Evolutionary conservation across 2,113 vertebrate genomes (phyloP), one percentile per base, ranked within the genome.

Genomic region (Nesoenas mayeri): DNA sequence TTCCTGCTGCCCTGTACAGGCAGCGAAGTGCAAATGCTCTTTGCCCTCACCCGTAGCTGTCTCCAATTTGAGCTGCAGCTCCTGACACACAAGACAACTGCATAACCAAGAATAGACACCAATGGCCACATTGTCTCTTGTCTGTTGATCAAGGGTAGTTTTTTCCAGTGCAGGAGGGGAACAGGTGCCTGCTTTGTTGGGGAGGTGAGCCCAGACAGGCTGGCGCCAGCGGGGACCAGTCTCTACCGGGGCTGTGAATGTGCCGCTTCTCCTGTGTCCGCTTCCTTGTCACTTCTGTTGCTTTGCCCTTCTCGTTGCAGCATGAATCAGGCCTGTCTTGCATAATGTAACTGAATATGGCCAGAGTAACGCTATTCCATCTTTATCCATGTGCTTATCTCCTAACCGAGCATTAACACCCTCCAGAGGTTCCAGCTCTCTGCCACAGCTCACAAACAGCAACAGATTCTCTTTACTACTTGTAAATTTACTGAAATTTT

Each of bases 381-480:
- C 81, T 96, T 79, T 88, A 79, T 89, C 90, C 38, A 3, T 5
- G 50, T 65, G 80, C 88, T 95, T 75, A 53, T 88, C 88, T 86
- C 61, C 84, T 44, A 36, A 56, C 29, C 69, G 8, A 85, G 70
- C 82, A 62, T 5, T 77, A 29, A 22, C 15, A 11, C 61, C 42
- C 21, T 26, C 71, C 74, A 65, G 56, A 62, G 60, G 26, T 16
- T 67, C 85, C 78, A 86, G 67, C 54, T 82, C 75, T n/a, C 72
- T 40, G 85, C 82, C 87, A 31, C 80, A 50, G 40, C 74, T 74
- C 67, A 32, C 75, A 48, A 51, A 21, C 60, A 58, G 62, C 60
- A 70, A n/a, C 32, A 28, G 28, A 14, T 60, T 50, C 84, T 67
- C 10, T 57, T 86, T 22, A 17, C 64, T 85, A 5, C 51, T 29